These are phyloP conservation scores for Esox niger DNA, from an alignment of 2,113 vertebrate species.

Conservation along the genomic window DNA sequence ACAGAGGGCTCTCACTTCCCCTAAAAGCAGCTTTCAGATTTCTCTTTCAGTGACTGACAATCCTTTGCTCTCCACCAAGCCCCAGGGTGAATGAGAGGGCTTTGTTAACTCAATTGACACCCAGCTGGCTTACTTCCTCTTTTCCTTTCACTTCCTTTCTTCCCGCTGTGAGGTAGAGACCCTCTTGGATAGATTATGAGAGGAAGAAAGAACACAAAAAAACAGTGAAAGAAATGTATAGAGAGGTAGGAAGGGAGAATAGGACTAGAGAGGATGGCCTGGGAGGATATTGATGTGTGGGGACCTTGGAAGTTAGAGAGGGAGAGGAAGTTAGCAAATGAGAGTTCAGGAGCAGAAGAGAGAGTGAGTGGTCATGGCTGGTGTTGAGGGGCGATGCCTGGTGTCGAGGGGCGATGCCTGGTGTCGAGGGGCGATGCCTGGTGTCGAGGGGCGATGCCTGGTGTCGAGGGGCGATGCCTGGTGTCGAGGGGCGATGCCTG, in stretches of 20 bases:
- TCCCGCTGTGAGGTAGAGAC: constrained; percentile 35
- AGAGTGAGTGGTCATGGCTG: constrained; percentile 13
- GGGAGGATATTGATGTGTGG: constrained; percentile 42
- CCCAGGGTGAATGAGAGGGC: not conserved
- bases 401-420: no score
- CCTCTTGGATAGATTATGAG: constrained; percentile 29
- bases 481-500: no score
- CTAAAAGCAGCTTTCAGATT: not conserved
- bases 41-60: constrained; percentile 22
- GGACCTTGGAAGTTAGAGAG: constrained; percentile 18
- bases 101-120: constrained; percentile 43
- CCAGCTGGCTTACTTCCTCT: constrained; percentile 20
- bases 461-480: no score
- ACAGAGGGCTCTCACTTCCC: constrained; percentile 20
- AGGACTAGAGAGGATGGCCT: constrained; percentile 13
- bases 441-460: no score
- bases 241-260: constrained; percentile 17
- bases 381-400: no score
- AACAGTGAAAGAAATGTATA: constrained; percentile 16
- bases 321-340: constrained; percentile 16
- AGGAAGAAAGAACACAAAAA: not conserved
- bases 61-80: not conserved
- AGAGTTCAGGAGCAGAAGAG: constrained; percentile 1
- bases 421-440: no score
- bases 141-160: constrained; percentile 13